These are phyloP conservation scores for Papilio aristodemus DNA, from an alignment of 1,140 invertebrate genomes.

Conservation along the genomic window DNA sequence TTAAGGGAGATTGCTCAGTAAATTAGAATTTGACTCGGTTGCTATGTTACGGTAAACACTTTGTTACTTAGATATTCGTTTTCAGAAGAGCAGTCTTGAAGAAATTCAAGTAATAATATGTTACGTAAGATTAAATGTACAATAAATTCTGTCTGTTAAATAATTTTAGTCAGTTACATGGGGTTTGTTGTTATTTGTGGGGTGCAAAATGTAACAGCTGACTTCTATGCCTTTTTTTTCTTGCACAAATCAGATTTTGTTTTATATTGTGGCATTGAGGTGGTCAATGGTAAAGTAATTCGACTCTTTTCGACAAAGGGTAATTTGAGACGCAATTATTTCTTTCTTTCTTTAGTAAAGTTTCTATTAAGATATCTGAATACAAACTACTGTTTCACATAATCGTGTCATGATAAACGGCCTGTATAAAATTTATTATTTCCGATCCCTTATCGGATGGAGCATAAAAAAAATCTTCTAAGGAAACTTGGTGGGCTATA, in stretches of 20 bases:
- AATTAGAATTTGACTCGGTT: conserved; percentile 23
- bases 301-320: too few relatives aligned
- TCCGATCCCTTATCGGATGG: conserved; percentile 36
- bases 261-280: too few relatives aligned
- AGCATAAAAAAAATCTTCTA: conserved; percentile 37
- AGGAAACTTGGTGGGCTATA: conserved; percentile 33
- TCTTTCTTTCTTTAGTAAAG: not conserved
- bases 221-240: too few relatives aligned
- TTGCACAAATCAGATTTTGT: too few relatives aligned
- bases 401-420: conserved; percentile 41
- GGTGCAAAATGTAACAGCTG: too few relatives aligned
- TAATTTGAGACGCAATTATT: not conserved
- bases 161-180: too few relatives aligned
- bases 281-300: too few relatives aligned
- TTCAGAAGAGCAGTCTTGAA: too few relatives aligned
- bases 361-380: conserved; percentile 1
- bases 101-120: too few relatives aligned
- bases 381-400: conserved; percentile 32
- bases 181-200: too few relatives aligned
- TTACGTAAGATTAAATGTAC: too few relatives aligned
- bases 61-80: not conserved
- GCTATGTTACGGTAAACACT: not conserved
- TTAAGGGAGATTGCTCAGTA: conserved; percentile 23
- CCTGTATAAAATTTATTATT: conserved; percentile 46
- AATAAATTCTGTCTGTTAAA: too few relatives aligned